Conservation (phyloP, 2,113 vertebrate genomes). For the Amazona vittata region DNA sequence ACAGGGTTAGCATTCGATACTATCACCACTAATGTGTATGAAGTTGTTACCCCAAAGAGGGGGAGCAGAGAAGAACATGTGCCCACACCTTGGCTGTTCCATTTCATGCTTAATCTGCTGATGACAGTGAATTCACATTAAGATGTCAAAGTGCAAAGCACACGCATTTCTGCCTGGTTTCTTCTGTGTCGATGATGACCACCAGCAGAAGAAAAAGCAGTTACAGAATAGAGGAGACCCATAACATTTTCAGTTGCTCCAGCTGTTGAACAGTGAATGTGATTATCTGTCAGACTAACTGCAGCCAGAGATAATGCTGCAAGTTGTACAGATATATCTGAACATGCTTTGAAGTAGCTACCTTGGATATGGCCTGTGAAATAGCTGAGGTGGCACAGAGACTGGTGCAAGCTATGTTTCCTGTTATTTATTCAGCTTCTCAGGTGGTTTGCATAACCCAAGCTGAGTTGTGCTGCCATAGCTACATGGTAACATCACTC, state of each 20-base stretch:
- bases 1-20: not conserved
- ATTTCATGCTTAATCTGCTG: not conserved
- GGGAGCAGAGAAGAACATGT: not conserved
- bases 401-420: not conserved
- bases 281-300: not conserved
- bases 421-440: conserved; percentile 12
- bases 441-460: not conserved
- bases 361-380: fast-evolving
- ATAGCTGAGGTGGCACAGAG: not conserved
- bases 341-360: not conserved
- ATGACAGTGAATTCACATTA: not conserved
- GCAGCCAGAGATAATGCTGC: not conserved
- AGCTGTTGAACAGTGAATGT: not conserved
- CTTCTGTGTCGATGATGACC: not conserved
- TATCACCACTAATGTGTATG: not conserved
- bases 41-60: not conserved
- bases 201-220: not conserved
- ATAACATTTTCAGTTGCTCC: not conserved
- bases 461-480: not conserved
- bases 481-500: not conserved
- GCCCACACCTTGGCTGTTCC: not conserved
- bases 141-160: not conserved
- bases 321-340: not conserved
- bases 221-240: not conserved
- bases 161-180: not conserved